These are phyloP conservation scores for Epizoanthus scotinus DNA, from an alignment of 92 coral and sea anemone genomes.

Conservation along the genomic window DNA sequence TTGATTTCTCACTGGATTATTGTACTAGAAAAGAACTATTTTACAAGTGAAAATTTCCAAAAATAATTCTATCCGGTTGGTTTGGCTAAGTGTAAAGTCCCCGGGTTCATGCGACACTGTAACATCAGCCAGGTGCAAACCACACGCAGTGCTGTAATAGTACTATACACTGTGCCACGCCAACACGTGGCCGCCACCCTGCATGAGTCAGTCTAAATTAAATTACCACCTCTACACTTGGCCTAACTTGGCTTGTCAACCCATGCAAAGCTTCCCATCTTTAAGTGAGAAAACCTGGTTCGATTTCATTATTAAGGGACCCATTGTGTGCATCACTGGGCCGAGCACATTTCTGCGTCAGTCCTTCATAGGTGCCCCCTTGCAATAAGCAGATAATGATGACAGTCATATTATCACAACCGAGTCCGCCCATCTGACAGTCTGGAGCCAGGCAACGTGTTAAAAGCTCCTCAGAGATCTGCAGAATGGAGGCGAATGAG, in stretches of 20 bases:
- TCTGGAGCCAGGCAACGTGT: slow-evolving; percentile 98
- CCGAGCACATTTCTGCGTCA: slow-evolving; percentile 79
- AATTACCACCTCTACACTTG: slow-evolving; percentile 42
- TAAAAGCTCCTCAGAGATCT: slow-evolving; percentile 95
- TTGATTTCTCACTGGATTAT: too few species aligned
- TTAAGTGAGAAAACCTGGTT: slow-evolving; percentile 26
- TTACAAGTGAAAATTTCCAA: too few species aligned
- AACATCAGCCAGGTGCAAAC: neutral
- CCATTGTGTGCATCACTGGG: slow-evolving; percentile 72
- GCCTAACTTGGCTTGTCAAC: slow-evolving; percentile 47
- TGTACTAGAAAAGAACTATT: too few species aligned
- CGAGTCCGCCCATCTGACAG: slow-evolving; percentile 99
- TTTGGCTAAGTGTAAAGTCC: too few species aligned
- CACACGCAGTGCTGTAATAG: neutral
- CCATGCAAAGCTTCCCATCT: neutral
- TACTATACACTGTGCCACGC: neutral
- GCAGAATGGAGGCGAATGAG: slow-evolving; percentile 18
- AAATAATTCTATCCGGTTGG: too few species aligned
- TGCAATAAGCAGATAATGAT: slow-evolving; percentile 85
- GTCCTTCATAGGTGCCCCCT: slow-evolving; percentile 90
- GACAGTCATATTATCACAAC: slow-evolving; percentile 99
- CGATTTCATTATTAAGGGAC: slow-evolving; percentile 29
- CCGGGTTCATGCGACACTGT: neutral
- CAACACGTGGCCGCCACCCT: neutral
- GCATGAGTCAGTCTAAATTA: neutral